These are phyloP conservation scores for Drosophila ambigua DNA, from an alignment of 1,140 invertebrate species.

Conservation along the genomic window DNA sequence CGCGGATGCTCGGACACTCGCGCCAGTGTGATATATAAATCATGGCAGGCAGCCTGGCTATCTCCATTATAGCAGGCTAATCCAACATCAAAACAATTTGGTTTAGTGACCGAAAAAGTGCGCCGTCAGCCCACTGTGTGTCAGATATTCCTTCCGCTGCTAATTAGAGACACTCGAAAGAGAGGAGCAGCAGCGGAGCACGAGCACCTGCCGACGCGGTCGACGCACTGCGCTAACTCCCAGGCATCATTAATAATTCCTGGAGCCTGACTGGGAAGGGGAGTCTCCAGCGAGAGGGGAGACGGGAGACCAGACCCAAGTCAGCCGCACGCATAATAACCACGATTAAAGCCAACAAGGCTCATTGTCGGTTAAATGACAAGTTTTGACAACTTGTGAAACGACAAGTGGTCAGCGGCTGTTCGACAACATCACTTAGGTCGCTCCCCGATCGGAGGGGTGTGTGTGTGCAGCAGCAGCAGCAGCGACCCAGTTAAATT, in stretches of 20 bases:
- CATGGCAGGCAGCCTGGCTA: slow-evolving; percentile 27
- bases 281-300: no score
- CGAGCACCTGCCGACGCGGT: slow-evolving; percentile 68
- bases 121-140: slow-evolving; percentile 20
- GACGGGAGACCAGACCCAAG: slow-evolving; percentile 24
- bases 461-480: slow-evolving; percentile 2
- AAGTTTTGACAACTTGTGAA: slow-evolving; percentile 84
- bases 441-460: slow-evolving; percentile 24
- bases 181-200: slow-evolving; percentile 13
- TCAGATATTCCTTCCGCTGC: slow-evolving; percentile 20
- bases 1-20: slow-evolving; percentile 22
- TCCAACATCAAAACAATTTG: slow-evolving; percentile 52
- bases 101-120: slow-evolving; percentile 24
- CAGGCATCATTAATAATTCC: slow-evolving; percentile 72
- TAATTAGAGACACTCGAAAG: slow-evolving; percentile 69
- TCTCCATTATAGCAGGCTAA: slow-evolving; percentile 41
- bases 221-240: slow-evolving; percentile 34
- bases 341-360: slow-evolving; percentile 83
- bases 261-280: slow-evolving; percentile 6
- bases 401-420: slow-evolving; percentile 70
- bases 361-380: slow-evolving; percentile 84
- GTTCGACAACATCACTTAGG: slow-evolving; percentile 24
- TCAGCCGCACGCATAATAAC: slow-evolving; percentile 79
- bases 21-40: slow-evolving; percentile 45
- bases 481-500: slow-evolving; percentile 79